These are phyloP conservation scores for Pseudochromis fuscus DNA, from an alignment of 2,797 vertebrate genomes.

Conservation along the genomic window DNA sequence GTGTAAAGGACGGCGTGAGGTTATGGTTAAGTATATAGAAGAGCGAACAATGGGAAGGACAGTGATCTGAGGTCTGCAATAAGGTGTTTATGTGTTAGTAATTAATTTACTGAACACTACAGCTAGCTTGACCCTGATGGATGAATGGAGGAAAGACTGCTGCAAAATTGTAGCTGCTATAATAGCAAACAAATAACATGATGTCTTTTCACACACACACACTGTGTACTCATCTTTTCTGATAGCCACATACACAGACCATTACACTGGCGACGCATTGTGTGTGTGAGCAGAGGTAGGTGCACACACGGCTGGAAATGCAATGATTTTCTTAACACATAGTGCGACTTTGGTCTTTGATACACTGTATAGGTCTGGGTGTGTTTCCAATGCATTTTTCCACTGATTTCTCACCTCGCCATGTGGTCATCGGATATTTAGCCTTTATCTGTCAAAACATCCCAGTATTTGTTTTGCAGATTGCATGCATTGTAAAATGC, in stretches of 20 bases:
- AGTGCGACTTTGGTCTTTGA: no score
- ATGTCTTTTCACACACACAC: background rate
- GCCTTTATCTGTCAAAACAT: constrained; percentile 14
- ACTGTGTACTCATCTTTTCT: no score
- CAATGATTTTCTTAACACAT: no score
- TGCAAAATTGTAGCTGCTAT: background rate
- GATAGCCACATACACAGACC: no score
- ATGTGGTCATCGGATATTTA: constrained; percentile 26
- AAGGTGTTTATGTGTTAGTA: no score
- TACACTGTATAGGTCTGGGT: background rate
- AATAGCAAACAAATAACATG: background rate
- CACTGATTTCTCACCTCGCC: constrained; percentile 10
- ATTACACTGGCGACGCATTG: no score
- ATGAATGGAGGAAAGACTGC: constrained; percentile 2
- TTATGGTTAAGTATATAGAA: constrained; percentile 1
- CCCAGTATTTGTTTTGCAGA: constrained; percentile 17
- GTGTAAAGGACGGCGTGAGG: background rate
- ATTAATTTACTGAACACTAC: no score
- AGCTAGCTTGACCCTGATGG: constrained; percentile 11
- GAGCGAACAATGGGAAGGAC: background rate
- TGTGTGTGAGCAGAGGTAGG: no score
- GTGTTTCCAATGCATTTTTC: constrained; percentile 2
- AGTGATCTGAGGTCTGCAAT: background rate
- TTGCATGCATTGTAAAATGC: constrained; percentile 38
- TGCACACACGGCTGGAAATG: no score